Evolutionary conservation across 53 echinoderm and acorn worm genomes (phyloP).

Genomic region (Henricia sp.): DNA sequence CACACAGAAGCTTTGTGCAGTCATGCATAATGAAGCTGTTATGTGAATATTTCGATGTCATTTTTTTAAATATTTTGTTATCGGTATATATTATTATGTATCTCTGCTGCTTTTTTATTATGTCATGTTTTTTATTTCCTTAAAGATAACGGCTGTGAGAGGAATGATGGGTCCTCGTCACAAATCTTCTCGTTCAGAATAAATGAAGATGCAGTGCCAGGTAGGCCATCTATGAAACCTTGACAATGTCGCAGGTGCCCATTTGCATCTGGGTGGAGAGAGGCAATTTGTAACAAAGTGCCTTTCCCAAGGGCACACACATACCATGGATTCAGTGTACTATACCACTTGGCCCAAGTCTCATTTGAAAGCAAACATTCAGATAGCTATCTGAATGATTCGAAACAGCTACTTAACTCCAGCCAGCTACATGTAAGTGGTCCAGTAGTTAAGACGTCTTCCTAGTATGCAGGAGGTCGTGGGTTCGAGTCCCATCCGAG

Average conservation of each 20-base stretch:
- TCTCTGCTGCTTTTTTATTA: neutral
- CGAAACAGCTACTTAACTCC: no score
- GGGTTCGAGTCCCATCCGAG: no score
- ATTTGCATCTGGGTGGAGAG: no score
- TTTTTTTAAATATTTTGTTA: neutral
- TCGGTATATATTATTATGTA: neutral
- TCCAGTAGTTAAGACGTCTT: no score
- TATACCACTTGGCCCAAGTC: neutral
- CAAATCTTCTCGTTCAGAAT: conserved; percentile 3
- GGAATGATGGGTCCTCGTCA: neutral
- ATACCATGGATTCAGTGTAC: no score
- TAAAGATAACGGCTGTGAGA: neutral
- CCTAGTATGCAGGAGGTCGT: no score
- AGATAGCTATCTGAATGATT: no score
- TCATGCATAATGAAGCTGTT: no score
- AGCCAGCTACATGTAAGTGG: no score
- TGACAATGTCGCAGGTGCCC: neutral
- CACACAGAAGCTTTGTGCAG: no score
- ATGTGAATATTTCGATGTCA: no score
- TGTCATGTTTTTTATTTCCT: neutral
- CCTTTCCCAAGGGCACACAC: neutral
- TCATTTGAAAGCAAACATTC: neutral
- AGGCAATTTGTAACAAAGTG: neutral
- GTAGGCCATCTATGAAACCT: neutral
- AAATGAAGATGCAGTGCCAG: conserved; percentile 2